Evolutionary conservation across 2,888 invertebrate species (phyloP).

Genomic region (Zygogramma bicolorata): DNA sequence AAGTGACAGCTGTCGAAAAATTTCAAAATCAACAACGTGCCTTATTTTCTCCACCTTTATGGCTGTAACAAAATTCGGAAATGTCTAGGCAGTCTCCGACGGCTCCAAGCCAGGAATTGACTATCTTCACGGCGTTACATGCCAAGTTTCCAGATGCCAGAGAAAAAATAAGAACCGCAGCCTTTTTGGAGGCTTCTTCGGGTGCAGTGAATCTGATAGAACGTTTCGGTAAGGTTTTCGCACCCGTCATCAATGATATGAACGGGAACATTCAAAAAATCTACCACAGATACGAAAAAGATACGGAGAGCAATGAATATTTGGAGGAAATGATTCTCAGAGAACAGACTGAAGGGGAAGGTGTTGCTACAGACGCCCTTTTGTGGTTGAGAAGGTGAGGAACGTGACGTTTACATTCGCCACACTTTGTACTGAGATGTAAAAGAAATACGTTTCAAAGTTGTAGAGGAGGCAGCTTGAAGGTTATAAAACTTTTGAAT

Average conservation of each 20-base stretch:
- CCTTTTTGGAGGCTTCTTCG: conserved; percentile 53
- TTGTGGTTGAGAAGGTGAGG: conserved; percentile 81
- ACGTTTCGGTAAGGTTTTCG: conserved; percentile 79
- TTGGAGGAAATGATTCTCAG: conserved; percentile 77
- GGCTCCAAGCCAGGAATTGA: background rate
- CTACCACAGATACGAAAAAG: conserved; percentile 69
- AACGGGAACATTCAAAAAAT: conserved; percentile 83
- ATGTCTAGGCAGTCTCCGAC: background rate
- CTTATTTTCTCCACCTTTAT: background rate
- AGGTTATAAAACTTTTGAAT: no score
- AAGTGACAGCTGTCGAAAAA: background rate
- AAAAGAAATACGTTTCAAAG: no score
- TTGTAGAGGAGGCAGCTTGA: no score
- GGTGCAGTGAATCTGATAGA: conserved; percentile 67
- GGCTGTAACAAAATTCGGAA: background rate
- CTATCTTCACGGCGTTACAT: conserved; percentile 39
- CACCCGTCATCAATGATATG: conserved; percentile 82
- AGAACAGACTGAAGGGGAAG: conserved; percentile 71
- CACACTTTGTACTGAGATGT: no score
- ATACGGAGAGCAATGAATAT: conserved; percentile 70
- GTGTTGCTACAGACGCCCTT: conserved; percentile 73
- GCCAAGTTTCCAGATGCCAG: conserved; percentile 44
- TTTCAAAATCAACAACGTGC: background rate
- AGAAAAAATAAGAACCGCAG: conserved; percentile 51
- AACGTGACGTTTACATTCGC: no score